Evolutionary conservation across 2,113 vertebrate genomes (phyloP).

Genomic region (Nettapus auritus): DNA sequence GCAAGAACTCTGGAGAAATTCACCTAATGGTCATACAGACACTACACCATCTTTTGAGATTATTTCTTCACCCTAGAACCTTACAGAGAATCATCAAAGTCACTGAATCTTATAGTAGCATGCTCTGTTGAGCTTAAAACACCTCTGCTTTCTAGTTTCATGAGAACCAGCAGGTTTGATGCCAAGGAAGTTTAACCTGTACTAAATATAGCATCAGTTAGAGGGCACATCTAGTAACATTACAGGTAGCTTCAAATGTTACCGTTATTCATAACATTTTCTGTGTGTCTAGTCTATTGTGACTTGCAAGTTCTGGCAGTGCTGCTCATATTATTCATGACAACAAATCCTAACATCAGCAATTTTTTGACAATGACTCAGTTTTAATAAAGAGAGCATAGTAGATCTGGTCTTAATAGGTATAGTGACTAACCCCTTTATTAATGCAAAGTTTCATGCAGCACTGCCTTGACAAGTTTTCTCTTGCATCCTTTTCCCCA

Average conservation of each 20-base stretch:
- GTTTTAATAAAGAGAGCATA: slow-evolving; percentile 43
- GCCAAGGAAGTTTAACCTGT: slow-evolving; percentile 41
- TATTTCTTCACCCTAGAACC: not conserved
- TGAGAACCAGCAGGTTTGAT: slow-evolving; percentile 38
- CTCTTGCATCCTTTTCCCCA: not conserved
- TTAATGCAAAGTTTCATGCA: not conserved
- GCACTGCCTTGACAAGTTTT: not conserved
- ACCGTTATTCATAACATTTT: slow-evolving; percentile 58
- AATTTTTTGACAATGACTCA: slow-evolving; percentile 34
- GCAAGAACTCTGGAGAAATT: not conserved
- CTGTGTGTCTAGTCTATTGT: slow-evolving; percentile 35
- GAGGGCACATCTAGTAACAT: slow-evolving; percentile 54
- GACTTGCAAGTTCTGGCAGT: slow-evolving; percentile 49
- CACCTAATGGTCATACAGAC: not conserved
- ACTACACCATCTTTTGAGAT: slow-evolving; percentile 10
- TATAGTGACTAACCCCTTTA: not conserved
- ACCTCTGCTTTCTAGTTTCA: slow-evolving; percentile 60
- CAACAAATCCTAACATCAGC: slow-evolving; percentile 45
- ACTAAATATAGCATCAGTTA: slow-evolving; percentile 66
- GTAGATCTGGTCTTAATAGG: not conserved
- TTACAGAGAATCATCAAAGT: not conserved
- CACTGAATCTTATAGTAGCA: not conserved
- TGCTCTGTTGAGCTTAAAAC: slow-evolving; percentile 64
- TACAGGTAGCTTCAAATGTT: slow-evolving; percentile 51
- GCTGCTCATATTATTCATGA: slow-evolving; percentile 44